These are phyloP conservation scores for Rhodeus uyekii DNA, from an alignment of 2,797 vertebrate genomes.

Conservation along the genomic window DNA sequence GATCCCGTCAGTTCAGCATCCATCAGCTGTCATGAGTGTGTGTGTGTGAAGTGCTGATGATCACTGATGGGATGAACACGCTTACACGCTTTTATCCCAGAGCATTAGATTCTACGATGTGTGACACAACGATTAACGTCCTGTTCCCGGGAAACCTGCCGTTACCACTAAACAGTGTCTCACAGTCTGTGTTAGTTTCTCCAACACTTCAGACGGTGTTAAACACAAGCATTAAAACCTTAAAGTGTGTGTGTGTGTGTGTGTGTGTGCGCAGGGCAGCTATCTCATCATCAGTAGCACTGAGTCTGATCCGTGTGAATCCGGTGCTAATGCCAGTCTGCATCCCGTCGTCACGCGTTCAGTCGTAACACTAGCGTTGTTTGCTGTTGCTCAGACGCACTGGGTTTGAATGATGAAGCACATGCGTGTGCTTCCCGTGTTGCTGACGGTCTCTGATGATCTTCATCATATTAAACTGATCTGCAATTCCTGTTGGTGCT, in stretches of 20 bases:
- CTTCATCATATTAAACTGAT: conserved; percentile 3
- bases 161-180: not conserved
- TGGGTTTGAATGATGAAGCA: conserved; percentile 4
- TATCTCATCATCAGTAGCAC: not conserved
- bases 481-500: not conserved
- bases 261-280: conserved; percentile 15
- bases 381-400: too few species aligned
- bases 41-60: too few species aligned
- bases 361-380: too few species aligned
- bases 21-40: too few species aligned
- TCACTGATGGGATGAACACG: too few species aligned
- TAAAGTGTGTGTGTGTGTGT: not conserved
- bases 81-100: not conserved
- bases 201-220: not conserved
- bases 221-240: not conserved
- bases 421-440: conserved; percentile 20
- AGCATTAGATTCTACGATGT: too few species aligned
- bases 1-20: not conserved
- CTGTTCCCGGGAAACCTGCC: not conserved
- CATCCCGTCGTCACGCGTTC: too few species aligned
- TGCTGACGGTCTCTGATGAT: conserved; percentile 2
- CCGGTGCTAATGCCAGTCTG: not conserved
- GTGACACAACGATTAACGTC: not conserved
- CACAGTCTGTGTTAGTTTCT: not conserved
- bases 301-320: not conserved